These are phyloP conservation scores for Pelodiscus sinensis DNA, from an alignment of 2,113 vertebrate genomes.

Conservation along the genomic window DNA sequence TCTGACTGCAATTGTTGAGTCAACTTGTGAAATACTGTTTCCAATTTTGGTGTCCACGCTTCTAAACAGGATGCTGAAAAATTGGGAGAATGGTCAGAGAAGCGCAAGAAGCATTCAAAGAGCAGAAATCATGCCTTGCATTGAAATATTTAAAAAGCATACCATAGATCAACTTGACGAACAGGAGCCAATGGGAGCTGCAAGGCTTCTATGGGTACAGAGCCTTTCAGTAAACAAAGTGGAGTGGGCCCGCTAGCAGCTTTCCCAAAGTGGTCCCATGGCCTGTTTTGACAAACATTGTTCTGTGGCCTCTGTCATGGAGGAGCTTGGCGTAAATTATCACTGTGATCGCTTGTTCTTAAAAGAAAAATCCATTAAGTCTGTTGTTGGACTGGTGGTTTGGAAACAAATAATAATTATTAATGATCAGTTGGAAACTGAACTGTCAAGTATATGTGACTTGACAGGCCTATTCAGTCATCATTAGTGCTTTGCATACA, in stretches of 20 bases:
- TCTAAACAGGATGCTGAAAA: neutral
- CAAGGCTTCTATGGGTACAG: too few relatives aligned
- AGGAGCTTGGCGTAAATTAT: neutral
- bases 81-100: neutral
- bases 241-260: too few relatives aligned
- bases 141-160: neutral
- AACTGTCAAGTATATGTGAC: neutral
- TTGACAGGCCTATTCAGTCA: neutral
- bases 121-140: neutral
- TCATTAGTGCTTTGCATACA: neutral
- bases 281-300: too few relatives aligned
- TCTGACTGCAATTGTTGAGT: neutral
- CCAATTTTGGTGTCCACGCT: neutral
- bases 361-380: constrained; percentile 20
- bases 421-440: neutral
- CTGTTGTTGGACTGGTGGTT: neutral
- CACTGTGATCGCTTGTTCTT: neutral
- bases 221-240: too few relatives aligned
- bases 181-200: too few relatives aligned
- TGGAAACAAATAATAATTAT: constrained; percentile 22
- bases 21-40: neutral
- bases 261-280: too few relatives aligned
- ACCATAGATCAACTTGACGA: too few relatives aligned
- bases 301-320: neutral
- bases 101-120: neutral